Evolutionary conservation across 2,888 invertebrate genomes (phyloP).

Genomic region (Sminthurinus aureus): DNA sequence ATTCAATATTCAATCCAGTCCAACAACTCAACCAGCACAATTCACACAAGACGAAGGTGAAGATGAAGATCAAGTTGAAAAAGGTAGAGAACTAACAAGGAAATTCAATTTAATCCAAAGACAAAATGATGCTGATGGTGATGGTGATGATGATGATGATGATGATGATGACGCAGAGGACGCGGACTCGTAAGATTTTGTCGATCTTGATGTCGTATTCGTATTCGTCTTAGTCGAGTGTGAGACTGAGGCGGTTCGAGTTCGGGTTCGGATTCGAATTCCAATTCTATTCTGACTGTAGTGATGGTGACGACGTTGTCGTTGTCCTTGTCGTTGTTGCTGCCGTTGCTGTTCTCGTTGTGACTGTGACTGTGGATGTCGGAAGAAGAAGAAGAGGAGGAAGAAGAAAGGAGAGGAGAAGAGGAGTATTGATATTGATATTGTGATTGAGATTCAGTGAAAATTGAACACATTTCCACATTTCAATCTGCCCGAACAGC

Average conservation of each 20-base stretch:
- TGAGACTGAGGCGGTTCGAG: too few species aligned
- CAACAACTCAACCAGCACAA: background rate
- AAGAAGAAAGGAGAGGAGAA: background rate
- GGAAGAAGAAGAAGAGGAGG: background rate
- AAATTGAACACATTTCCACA: conserved; percentile 22
- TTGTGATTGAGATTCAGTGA: conserved; percentile 18
- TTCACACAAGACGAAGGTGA: background rate
- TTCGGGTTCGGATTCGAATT: too few species aligned
- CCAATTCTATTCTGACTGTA: too few species aligned
- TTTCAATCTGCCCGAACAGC: conserved; percentile 14
- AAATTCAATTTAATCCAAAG: background rate
- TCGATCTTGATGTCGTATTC: background rate
- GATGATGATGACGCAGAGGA: background rate
- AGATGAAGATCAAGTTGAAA: background rate
- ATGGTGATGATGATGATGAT: background rate
- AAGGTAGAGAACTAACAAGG: background rate
- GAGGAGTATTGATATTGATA: conserved; percentile 9
- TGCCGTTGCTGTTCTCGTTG: background rate
- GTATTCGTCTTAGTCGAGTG: too few species aligned
- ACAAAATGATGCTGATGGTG: background rate
- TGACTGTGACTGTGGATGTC: background rate
- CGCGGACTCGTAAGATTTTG: background rate
- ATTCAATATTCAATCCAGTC: background rate
- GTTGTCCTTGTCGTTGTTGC: background rate
- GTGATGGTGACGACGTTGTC: background rate